phyloP scores from a whole-genome alignment of 2,888 invertebrate genomes.

The Sinhomidia bicolor region DNA sequence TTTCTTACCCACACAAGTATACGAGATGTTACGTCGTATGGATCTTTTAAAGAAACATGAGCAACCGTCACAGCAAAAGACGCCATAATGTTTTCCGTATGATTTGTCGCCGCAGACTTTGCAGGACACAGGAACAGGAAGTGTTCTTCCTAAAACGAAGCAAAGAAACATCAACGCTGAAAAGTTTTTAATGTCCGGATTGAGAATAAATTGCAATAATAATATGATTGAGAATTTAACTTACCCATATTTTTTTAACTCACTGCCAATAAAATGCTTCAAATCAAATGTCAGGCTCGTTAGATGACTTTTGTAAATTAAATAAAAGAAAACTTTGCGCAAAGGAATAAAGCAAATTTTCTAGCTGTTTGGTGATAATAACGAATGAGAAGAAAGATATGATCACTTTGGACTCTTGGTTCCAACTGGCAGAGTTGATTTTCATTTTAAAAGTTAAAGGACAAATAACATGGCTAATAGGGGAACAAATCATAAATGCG shows the following conservation, averaged over 20 bases:
- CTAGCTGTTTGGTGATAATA: too few species aligned
- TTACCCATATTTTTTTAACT: too few species aligned
- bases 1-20: constrained; percentile 89
- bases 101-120: constrained; percentile 90
- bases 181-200: too few species aligned
- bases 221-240: background rate
- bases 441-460: constrained; percentile 67
- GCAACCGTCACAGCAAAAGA: constrained; percentile 91
- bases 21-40: constrained; percentile 87
- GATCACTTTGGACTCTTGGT: constrained; percentile 46
- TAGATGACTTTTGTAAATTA: too few species aligned
- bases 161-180: background rate
- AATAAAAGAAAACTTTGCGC: too few species aligned
- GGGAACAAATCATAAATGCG: constrained; percentile 61
- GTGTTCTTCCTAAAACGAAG: constrained; percentile 83
- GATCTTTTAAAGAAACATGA: constrained; percentile 95
- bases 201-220: too few species aligned
- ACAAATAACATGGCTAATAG: constrained; percentile 64
- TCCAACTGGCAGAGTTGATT: constrained; percentile 56
- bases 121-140: constrained; percentile 87
- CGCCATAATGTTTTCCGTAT: constrained; percentile 92
- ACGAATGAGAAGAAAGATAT: too few species aligned
- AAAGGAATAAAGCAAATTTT: too few species aligned
- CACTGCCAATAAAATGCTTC: too few species aligned
- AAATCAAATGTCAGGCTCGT: too few species aligned